Percentiles rank a stretch among this genome's conserved stretches.
Conservation (phyloP, 2,888 invertebrate genomes). For the Eristalis arbustorum region DNA sequence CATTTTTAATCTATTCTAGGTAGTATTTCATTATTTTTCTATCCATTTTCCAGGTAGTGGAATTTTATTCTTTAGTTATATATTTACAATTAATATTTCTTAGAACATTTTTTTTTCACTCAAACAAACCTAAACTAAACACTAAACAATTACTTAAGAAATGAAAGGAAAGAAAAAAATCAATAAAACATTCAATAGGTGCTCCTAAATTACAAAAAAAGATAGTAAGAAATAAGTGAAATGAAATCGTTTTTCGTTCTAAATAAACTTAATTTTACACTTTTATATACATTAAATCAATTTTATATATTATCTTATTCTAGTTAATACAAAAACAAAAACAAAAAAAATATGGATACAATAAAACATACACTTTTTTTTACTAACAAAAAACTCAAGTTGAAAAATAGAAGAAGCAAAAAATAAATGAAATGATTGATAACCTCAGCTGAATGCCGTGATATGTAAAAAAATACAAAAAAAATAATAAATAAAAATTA, state of each 20-base stretch:
- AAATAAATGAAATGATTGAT: slow-evolving; percentile 71
- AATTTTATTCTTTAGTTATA: slow-evolving; percentile 4
- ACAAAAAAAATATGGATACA: slow-evolving; percentile 22
- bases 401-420: slow-evolving; percentile 41
- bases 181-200: slow-evolving; percentile 57
- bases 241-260: slow-evolving; percentile 9
- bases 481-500: slow-evolving; percentile 2
- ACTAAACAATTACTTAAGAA: neutral
- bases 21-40: neutral
- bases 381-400: slow-evolving; percentile 52
- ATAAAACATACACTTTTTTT: slow-evolving; percentile 27
- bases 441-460: slow-evolving; percentile 80
- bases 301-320: slow-evolving; percentile 49
- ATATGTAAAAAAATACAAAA: slow-evolving; percentile 74
- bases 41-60: slow-evolving; percentile 9
- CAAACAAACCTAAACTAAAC: neutral
- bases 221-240: neutral
- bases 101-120: neutral
- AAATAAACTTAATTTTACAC: slow-evolving; percentile 43
- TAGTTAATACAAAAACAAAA: slow-evolving; percentile 46
- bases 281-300: slow-evolving; percentile 44
- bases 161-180: neutral
- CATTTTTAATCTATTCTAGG: slow-evolving; percentile 17
- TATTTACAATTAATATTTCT: neutral
- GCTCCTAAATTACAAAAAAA: slow-evolving; percentile 49